A percentile compares a stretch with the other conserved stretches of the same genome.
These are phyloP conservation scores for Tyria jacobaeae DNA, from an alignment of 2,888 invertebrate genomes.

Conservation along the genomic window DNA sequence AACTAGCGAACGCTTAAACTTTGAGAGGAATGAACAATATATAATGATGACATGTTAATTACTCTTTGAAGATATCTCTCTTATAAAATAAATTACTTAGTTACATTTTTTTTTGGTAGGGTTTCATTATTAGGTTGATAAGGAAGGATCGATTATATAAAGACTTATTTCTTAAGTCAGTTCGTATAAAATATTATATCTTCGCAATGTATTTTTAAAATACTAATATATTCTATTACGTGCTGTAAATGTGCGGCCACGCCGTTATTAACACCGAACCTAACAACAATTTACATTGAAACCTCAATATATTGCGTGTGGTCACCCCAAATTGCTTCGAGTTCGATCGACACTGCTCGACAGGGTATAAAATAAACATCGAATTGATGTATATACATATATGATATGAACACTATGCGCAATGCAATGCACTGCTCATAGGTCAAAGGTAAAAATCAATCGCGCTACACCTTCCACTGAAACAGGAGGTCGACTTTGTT, in stretches of 20 bases:
- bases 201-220: background rate
- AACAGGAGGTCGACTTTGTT: background rate
- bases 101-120: no score
- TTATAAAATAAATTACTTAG: no score
- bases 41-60: no score
- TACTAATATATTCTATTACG: background rate
- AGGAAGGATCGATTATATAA: no score
- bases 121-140: no score
- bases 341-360: background rate
- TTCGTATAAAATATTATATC: no score
- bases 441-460: slow-evolving; percentile 11
- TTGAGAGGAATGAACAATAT: no score
- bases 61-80: no score
- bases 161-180: no score
- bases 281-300: background rate
- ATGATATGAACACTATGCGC: slow-evolving; percentile 9
- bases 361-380: background rate
- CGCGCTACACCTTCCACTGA: slow-evolving; percentile 1
- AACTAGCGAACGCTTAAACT: no score
- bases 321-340: background rate
- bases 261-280: background rate
- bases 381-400: background rate
- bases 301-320: background rate
- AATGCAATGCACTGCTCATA: slow-evolving; percentile 1
- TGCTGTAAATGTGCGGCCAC: background rate